Evolutionary conservation across 2,797 vertebrate species (phyloP).

Genomic region (Phoxinus dragarum): DNA sequence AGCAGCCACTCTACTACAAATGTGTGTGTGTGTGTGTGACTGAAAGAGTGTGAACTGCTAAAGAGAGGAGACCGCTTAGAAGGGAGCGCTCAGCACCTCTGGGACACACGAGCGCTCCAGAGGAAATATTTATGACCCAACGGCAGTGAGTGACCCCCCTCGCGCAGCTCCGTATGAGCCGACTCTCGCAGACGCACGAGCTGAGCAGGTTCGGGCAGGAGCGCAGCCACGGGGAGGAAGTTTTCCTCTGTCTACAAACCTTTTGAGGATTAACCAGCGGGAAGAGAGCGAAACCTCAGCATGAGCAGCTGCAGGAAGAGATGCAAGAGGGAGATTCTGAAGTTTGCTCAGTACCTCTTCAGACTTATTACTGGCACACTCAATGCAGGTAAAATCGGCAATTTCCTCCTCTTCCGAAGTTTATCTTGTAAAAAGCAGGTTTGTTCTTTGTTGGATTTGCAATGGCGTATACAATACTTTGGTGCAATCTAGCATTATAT

Average conservation of each 20-base stretch:
- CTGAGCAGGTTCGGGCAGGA: slow-evolving; percentile 59
- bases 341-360: slow-evolving; percentile 96
- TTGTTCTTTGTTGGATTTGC: background rate
- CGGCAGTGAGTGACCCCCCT: slow-evolving; percentile 61
- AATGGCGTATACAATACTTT: background rate
- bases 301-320: slow-evolving; percentile 89
- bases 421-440: background rate
- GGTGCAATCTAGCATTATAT: background rate
- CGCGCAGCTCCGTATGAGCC: slow-evolving; percentile 54
- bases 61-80: slow-evolving; percentile 40
- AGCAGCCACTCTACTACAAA: slow-evolving; percentile 64
- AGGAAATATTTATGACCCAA: slow-evolving; percentile 77
- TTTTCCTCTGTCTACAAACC: slow-evolving; percentile 66
- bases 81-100: slow-evolving; percentile 45
- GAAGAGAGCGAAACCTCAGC: slow-evolving; percentile 38
- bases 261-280: slow-evolving; percentile 44
- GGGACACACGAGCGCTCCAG: slow-evolving; percentile 60
- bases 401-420: background rate
- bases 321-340: slow-evolving; percentile 96
- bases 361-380: slow-evolving; percentile 94
- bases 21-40: slow-evolving; percentile 48
- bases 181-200: slow-evolving; percentile 37
- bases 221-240: slow-evolving; percentile 69
- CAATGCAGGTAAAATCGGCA: slow-evolving; percentile 85
- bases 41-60: slow-evolving; percentile 40